These are phyloP conservation scores for Epistrophella euchroma DNA, from an alignment of 2,888 invertebrate genomes.

Conservation along the genomic window DNA sequence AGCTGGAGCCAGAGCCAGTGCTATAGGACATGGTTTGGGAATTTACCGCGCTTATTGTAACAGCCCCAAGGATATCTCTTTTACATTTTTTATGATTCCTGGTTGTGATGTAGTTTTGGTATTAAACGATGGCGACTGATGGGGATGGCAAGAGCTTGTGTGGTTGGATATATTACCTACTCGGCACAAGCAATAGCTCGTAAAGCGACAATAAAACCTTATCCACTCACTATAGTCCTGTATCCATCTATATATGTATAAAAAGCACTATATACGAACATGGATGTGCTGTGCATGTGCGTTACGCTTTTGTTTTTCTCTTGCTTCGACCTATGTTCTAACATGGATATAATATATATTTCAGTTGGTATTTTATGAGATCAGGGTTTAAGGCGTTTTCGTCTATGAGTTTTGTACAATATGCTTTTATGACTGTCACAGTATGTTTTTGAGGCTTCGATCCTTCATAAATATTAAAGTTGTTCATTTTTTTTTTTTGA, in stretches of 20 bases:
- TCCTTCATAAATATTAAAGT: constrained; percentile 31
- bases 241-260: neutral
- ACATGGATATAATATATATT: neutral
- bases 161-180: constrained; percentile 62
- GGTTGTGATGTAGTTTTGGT: constrained; percentile 66
- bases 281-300: constrained; percentile 19
- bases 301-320: constrained; percentile 15
- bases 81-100: constrained; percentile 68
- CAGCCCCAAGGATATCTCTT: constrained; percentile 66
- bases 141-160: constrained; percentile 26
- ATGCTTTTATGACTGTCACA: constrained; percentile 49
- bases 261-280: no score
- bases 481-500: constrained; percentile 17
- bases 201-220: constrained; percentile 71
- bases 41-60: constrained; percentile 24
- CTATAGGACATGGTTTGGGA: neutral
- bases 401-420: constrained; percentile 38
- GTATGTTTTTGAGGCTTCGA: constrained; percentile 51
- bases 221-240: constrained; percentile 52
- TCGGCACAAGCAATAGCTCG: constrained; percentile 70
- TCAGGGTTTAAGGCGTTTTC: constrained; percentile 44
- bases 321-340: neutral
- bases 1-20: no score
- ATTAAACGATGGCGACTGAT: constrained; percentile 41
- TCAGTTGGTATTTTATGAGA: constrained; percentile 51